Evolutionary conservation across 2,113 vertebrate genomes (phyloP).

Genomic region (Chloebia gouldiae): DNA sequence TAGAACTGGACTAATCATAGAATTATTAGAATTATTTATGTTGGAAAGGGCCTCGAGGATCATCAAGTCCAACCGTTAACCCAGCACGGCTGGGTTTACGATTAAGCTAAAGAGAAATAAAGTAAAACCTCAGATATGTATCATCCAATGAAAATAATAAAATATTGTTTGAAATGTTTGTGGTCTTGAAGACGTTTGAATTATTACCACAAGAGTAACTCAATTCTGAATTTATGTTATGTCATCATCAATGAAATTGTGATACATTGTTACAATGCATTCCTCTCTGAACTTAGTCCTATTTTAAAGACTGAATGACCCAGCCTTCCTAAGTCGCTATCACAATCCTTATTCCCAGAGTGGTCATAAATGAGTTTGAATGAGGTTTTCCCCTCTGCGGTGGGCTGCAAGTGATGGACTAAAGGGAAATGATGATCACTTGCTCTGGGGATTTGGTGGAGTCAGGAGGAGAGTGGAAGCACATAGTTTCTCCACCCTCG

Average conservation of each 20-base stretch:
- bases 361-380: neutral
- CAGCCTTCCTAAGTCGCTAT: neutral
- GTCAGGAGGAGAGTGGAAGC: neutral
- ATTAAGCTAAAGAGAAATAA: neutral
- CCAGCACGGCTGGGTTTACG: neutral
- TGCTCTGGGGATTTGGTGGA: neutral
- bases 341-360: neutral
- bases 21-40: neutral
- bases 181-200: neutral
- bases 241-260: neutral
- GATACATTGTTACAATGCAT: neutral
- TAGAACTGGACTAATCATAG: neutral
- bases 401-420: neutral
- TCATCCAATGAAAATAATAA: neutral
- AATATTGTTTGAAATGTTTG: neutral
- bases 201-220: neutral
- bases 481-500: neutral
- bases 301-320: neutral
- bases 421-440: neutral
- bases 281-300: neutral
- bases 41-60: neutral
- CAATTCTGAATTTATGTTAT: neutral
- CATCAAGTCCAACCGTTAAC: neutral
- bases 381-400: neutral
- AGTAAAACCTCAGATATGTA: neutral